These are phyloP conservation scores for Timema podura DNA, from an alignment of 2,888 invertebrate species.

Conservation along the genomic window DNA sequence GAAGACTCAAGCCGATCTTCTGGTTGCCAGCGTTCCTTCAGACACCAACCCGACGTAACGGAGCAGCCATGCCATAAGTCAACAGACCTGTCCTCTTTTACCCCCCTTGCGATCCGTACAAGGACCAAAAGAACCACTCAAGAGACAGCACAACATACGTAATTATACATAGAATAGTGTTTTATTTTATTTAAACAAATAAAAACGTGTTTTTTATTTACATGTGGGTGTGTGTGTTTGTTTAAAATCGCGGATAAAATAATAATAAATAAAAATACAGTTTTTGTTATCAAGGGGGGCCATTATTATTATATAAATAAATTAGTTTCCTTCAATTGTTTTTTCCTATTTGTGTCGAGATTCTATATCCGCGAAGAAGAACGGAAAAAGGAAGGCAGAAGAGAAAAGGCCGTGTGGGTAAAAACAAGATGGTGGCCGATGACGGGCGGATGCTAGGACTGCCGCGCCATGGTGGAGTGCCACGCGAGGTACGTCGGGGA, in stretches of 20 bases:
- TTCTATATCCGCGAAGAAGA: neutral
- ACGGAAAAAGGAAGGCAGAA: constrained; percentile 2
- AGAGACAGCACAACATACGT: too few relatives aligned
- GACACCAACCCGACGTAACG: constrained; percentile 26
- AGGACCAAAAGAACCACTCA: too few relatives aligned
- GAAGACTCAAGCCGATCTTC: too few relatives aligned
- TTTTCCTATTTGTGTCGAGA: too few relatives aligned
- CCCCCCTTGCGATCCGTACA: too few relatives aligned
- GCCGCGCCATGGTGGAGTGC: neutral
- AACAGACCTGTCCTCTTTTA: too few relatives aligned
- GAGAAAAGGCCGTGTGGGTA: constrained; percentile 14
- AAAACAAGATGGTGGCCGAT: constrained; percentile 22
- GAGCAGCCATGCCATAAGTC: neutral
- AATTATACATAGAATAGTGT: neutral
- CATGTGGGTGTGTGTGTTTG: constrained; percentile 16
- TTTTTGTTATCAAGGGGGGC: neutral
- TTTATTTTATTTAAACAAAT: constrained; percentile 1
- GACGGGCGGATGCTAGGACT: constrained; percentile 13
- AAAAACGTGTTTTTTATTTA: constrained; percentile 1
- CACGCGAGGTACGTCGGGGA: constrained; percentile 1
- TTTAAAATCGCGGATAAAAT: neutral
- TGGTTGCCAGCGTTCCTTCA: constrained; percentile 14
- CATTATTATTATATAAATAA: neutral
- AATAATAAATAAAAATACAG: constrained; percentile 15
- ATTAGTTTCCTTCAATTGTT: too few relatives aligned